Percentiles rank a stretch among this genome's conserved stretches.
These are phyloP conservation scores for Pristionchus maxplancki DNA, from an alignment of 2,888 invertebrate genomes.

Conservation along the genomic window DNA sequence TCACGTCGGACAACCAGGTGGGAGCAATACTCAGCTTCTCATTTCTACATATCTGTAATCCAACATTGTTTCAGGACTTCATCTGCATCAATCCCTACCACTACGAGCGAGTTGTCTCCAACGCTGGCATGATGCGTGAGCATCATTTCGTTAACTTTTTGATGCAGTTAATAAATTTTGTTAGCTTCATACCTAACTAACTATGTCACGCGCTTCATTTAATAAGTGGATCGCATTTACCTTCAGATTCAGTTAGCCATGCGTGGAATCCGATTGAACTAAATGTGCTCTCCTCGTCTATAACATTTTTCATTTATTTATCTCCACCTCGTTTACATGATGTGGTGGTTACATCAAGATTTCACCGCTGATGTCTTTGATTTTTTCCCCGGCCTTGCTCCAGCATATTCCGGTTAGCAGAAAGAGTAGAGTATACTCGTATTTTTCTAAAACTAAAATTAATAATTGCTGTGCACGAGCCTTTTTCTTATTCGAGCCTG, in stretches of 20 bases:
- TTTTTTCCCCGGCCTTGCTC: neutral
- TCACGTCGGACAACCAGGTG: slow-evolving; percentile 51
- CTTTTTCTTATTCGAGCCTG: too few species aligned
- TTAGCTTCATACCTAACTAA: too few species aligned
- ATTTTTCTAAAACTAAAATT: too few species aligned
- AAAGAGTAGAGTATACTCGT: neutral
- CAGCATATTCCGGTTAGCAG: neutral
- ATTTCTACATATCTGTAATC: too few species aligned
- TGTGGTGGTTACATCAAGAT: slow-evolving; percentile 9
- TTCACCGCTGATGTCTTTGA: neutral
- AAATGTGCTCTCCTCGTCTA: neutral
- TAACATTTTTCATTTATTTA: neutral
- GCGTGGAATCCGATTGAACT: neutral
- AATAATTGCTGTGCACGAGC: too few species aligned
- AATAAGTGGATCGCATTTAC: too few species aligned
- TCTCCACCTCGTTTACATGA: neutral
- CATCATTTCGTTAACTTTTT: neutral
- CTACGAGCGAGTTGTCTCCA: slow-evolving; percentile 96
- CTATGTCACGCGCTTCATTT: too few species aligned
- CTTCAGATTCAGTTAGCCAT: neutral
- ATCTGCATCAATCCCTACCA: slow-evolving; percentile 99
- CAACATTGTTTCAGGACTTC: slow-evolving; percentile 90
- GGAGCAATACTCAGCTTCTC: too few species aligned
- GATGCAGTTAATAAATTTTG: neutral
- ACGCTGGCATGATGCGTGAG: slow-evolving; percentile 55